phyloP scores from a whole-genome alignment of 2,888 invertebrate genomes.

The Lasioglossum vierecki region DNA sequence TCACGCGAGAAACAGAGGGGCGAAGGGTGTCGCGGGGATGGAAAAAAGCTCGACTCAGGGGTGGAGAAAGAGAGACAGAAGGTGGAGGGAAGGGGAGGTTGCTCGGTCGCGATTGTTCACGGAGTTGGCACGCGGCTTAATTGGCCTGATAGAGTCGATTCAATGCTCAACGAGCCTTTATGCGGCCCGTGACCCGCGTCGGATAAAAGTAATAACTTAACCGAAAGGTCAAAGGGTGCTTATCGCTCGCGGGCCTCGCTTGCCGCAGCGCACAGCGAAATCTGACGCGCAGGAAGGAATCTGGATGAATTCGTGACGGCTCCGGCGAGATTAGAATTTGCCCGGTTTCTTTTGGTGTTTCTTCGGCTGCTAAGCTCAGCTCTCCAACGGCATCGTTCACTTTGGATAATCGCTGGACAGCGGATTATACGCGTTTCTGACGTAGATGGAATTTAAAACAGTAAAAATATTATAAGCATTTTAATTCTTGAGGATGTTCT shows the following conservation, averaged over 20 bases:
- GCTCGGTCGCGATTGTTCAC: slow-evolving; percentile 58
- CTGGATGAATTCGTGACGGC: not conserved
- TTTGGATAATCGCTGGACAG: too few relatives aligned
- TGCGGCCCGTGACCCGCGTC: slow-evolving; percentile 55
- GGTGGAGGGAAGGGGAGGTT: not conserved
- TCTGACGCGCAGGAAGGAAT: not conserved
- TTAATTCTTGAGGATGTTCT: too few relatives aligned
- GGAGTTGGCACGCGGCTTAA: slow-evolving; percentile 64
- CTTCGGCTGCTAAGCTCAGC: not conserved
- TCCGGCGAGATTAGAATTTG: not conserved
- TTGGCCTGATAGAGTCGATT: slow-evolving; percentile 72
- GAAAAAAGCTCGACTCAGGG: not conserved
- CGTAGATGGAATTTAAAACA: too few relatives aligned
- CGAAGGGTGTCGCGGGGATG: slow-evolving; percentile 14
- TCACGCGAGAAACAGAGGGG: slow-evolving; percentile 73
- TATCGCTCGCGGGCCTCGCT: slow-evolving; percentile 55
- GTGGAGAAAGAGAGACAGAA: not conserved
- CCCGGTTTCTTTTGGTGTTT: not conserved
- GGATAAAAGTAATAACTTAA: slow-evolving; percentile 74
- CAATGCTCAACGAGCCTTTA: slow-evolving; percentile 68
- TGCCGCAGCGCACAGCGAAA: not conserved
- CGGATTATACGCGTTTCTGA: too few relatives aligned
- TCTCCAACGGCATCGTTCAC: not conserved
- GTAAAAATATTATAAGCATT: too few relatives aligned
- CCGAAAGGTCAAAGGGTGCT: slow-evolving; percentile 67